Percentiles rank a stretch among this genome's conserved stretches.
Conservation (phyloP, 2,797 vertebrate species). For the Protonibea diacanthus region DNA sequence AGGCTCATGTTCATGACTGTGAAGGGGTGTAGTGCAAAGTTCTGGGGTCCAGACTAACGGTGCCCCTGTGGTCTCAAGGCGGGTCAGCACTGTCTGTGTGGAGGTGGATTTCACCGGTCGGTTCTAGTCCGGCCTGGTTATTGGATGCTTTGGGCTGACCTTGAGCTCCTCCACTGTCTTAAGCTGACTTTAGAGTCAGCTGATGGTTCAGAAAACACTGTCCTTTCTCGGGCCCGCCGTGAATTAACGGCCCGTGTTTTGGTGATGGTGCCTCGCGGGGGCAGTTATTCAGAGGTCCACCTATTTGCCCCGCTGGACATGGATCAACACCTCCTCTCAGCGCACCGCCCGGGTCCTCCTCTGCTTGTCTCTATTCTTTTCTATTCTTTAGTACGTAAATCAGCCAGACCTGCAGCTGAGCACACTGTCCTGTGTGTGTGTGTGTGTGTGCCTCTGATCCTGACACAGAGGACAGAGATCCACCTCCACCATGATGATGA, state of each 20-base stretch:
- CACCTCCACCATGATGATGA: conserved; percentile 15
- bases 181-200: background rate
- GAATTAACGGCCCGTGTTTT: conserved; percentile 7
- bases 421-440: conserved; percentile 34
- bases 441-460: conserved; percentile 45
- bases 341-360: no score
- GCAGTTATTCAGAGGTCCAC: conserved; percentile 36
- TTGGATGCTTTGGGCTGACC: no score
- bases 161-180: background rate
- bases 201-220: background rate
- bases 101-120: no score
- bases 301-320: conserved; percentile 22
- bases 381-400: conserved; percentile 21
- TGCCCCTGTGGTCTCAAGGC: no score
- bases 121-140: no score
- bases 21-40: background rate
- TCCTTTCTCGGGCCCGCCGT: conserved; percentile 1
- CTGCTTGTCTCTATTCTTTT: background rate
- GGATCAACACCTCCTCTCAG: conserved; percentile 35
- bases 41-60: no score
- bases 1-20: background rate
- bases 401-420: conserved; percentile 55
- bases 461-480: conserved; percentile 25
- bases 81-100: no score
- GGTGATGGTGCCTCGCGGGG: conserved; percentile 50